phyloP scores from a whole-genome alignment of 2,888 invertebrate genomes.

The Lissonota sp. region DNA sequence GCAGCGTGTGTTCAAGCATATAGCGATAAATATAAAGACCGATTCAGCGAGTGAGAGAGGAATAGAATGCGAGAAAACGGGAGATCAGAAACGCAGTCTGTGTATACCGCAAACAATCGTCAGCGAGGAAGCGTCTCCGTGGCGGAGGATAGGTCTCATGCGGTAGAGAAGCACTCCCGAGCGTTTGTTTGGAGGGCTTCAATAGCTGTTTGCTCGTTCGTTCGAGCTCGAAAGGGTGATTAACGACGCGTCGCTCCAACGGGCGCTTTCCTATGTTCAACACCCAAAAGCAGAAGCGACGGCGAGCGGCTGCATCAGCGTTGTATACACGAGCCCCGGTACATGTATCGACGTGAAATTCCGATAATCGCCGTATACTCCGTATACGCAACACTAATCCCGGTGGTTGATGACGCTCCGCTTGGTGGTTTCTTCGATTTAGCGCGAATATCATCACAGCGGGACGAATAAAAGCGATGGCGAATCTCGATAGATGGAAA shows the following conservation, averaged over 20 bases:
- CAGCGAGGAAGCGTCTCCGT: constrained; percentile 33
- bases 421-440: constrained; percentile 42
- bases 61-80: not conserved
- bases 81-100: constrained; percentile 27
- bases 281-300: not conserved
- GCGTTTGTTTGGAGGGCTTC: constrained; percentile 56
- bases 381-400: constrained; percentile 58
- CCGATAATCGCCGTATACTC: constrained; percentile 61
- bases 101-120: constrained; percentile 42
- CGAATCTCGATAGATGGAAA: not conserved
- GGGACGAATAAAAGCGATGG: constrained; percentile 36
- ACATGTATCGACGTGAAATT: constrained; percentile 56
- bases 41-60: not conserved
- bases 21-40: too few species aligned
- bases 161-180: constrained; percentile 1
- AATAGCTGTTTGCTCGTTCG: constrained; percentile 61
- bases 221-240: constrained; percentile 61
- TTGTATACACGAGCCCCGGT: constrained; percentile 1
- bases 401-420: constrained; percentile 40
- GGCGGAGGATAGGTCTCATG: constrained; percentile 25
- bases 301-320: constrained; percentile 32
- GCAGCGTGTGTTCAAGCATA: too few species aligned
- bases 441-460: constrained; percentile 46
- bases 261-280: constrained; percentile 18
- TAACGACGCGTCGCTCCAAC: constrained; percentile 57